phyloP scores from a whole-genome alignment of 1,140 invertebrate species.

The Rhagoletis pomonella region DNA sequence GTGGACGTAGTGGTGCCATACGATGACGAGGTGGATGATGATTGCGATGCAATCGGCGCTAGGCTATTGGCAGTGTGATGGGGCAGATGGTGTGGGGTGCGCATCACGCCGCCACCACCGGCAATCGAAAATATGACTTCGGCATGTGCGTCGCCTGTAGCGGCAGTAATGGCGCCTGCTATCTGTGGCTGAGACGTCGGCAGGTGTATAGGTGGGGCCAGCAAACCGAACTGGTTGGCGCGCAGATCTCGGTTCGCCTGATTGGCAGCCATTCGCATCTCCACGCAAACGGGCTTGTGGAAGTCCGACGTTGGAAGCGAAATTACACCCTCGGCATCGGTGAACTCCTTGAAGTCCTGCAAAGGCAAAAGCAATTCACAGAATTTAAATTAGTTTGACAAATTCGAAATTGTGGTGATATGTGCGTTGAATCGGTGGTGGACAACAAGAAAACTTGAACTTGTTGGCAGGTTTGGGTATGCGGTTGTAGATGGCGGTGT shows the following conservation, averaged over 20 bases:
- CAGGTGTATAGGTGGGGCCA: constrained; percentile 57
- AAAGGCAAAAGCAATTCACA: constrained; percentile 57
- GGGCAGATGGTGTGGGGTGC: constrained; percentile 49
- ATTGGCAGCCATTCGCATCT: constrained; percentile 77
- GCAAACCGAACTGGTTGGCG: constrained; percentile 64
- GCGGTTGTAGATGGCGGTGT: neutral
- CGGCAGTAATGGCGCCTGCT: constrained; percentile 41
- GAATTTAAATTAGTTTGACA: neutral
- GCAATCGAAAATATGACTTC: constrained; percentile 53
- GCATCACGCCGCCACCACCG: constrained; percentile 43
- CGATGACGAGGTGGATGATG: constrained; percentile 70
- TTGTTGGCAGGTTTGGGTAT: neutral
- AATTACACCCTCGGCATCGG: constrained; percentile 90
- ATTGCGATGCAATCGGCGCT: constrained; percentile 63
- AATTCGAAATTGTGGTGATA: neutral
- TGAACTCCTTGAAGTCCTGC: constrained; percentile 91
- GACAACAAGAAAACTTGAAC: neutral
- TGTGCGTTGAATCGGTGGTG: neutral
- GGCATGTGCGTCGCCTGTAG: constrained; percentile 47
- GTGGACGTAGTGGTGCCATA: constrained; percentile 72
- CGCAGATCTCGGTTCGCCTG: constrained; percentile 60
- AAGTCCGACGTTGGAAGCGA: constrained; percentile 87
- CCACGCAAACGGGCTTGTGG: constrained; percentile 84
- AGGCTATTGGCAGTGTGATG: constrained; percentile 60
- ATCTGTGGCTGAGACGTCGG: constrained; percentile 50